Evolutionary conservation across 2,888 invertebrate genomes (phyloP).

Genomic region (Netelia fuscicornis): DNA sequence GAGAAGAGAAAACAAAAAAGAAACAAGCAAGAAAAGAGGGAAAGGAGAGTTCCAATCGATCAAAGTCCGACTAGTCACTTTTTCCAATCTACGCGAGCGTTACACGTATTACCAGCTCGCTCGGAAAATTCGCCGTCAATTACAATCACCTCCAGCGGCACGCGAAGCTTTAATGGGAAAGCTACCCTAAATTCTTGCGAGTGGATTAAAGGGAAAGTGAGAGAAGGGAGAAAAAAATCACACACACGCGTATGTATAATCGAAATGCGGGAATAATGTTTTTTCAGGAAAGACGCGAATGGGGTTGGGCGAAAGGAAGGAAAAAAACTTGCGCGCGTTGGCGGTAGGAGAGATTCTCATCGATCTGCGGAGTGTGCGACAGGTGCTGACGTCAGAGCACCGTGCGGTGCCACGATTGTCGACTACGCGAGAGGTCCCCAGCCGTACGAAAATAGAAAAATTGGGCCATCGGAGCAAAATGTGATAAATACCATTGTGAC

Average conservation of each 20-base stretch:
- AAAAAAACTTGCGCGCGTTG: constrained; percentile 40
- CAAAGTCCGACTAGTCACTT: no score
- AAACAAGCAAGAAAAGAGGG: no score
- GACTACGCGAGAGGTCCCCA: constrained; percentile 30
- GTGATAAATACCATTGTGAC: constrained; percentile 48
- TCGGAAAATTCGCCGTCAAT: no score
- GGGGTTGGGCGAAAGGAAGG: constrained; percentile 24
- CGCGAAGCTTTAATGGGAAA: no score
- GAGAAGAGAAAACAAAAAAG: no score
- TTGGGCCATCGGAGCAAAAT: constrained; percentile 57
- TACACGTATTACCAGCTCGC: no score
- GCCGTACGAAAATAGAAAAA: constrained; percentile 42
- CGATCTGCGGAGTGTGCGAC: constrained; percentile 58
- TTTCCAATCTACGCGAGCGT: no score
- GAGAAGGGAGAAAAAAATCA: not conserved
- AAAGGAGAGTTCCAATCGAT: no score
- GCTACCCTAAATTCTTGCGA: no score
- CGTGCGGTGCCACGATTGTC: constrained; percentile 51
- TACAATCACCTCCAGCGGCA: no score
- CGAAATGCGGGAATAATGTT: constrained; percentile 18
- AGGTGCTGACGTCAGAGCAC: constrained; percentile 55
- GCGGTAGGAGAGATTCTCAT: constrained; percentile 41
- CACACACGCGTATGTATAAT: not conserved
- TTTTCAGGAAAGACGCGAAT: constrained; percentile 24
- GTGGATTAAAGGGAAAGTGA: no score